Conservation (phyloP, 2,888 invertebrate genomes). For the Ectemnius continuus region DNA sequence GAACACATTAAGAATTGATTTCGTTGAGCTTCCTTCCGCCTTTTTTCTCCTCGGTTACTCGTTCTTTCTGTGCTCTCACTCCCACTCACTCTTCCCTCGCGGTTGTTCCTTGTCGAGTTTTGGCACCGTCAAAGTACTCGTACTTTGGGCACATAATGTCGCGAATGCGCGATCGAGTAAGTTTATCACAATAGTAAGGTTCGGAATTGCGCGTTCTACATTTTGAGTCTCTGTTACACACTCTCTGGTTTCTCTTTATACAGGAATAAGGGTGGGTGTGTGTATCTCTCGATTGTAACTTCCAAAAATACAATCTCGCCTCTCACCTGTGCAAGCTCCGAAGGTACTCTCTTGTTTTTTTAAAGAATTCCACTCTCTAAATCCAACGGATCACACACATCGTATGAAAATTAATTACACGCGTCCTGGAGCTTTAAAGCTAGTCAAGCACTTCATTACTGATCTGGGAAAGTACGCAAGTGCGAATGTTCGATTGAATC, state of each 20-base stretch:
- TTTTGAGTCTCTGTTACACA: conserved; percentile 34
- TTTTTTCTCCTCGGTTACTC: not conserved
- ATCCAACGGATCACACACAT: conserved; percentile 5
- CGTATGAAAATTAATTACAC: conserved; percentile 41
- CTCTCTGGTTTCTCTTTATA: no score
- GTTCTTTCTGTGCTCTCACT: not conserved
- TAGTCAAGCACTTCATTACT: conserved; percentile 35
- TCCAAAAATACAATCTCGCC: conserved; percentile 55
- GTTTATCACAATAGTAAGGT: conserved; percentile 61
- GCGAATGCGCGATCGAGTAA: conserved; percentile 30
- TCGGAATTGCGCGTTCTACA: conserved; percentile 32
- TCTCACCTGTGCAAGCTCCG: conserved; percentile 22
- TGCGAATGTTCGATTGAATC: not conserved
- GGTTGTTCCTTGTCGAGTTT: conserved; percentile 27
- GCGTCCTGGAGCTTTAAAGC: conserved; percentile 30
- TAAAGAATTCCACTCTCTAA: conserved; percentile 46
- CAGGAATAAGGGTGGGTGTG: no score
- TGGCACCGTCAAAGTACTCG: conserved; percentile 53
- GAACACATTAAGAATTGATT: conserved; percentile 9
- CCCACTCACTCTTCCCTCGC: not conserved
- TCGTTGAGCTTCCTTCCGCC: conserved; percentile 6
- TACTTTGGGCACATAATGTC: conserved; percentile 11
- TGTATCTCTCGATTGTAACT: conserved; percentile 28
- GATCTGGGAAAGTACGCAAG: conserved; percentile 29
- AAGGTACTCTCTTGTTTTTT: conserved; percentile 35